phyloP scores from a whole-genome alignment of 2,113 vertebrate species.

The Pantherophis guttatus region DNA sequence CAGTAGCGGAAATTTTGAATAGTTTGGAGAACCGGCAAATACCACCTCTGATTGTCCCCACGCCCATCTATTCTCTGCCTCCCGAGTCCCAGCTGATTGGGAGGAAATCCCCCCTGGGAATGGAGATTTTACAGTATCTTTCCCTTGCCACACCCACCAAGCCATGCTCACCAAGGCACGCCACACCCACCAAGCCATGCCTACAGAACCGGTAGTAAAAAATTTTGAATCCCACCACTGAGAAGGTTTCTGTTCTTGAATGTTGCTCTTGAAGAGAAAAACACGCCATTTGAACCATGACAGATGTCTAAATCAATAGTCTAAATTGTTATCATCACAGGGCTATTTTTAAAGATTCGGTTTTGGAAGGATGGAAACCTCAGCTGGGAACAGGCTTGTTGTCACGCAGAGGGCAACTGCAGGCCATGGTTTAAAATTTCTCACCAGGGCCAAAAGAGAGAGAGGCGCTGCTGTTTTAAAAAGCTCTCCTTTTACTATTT shows the following conservation, averaged over 20 bases:
- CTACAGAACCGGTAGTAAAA: no score
- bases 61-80: no score
- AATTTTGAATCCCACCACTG: no score
- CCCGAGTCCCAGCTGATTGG: no score
- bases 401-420: background rate
- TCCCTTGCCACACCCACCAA: no score
- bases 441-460: background rate
- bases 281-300: constrained; percentile 1
- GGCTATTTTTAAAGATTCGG: constrained; percentile 57
- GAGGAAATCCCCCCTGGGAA: no score
- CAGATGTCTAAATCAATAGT: constrained; percentile 59
- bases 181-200: no score
- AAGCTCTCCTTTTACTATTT: background rate
- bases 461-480: background rate
- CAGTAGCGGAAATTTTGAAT: no score
- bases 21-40: no score
- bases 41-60: no score
- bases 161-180: no score
- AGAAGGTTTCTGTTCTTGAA: background rate
- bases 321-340: constrained; percentile 59
- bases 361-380: background rate
- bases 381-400: constrained; percentile 10
- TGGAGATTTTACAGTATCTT: no score
- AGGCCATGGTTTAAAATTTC: background rate
- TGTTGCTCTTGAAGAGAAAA: background rate